These are phyloP conservation scores for Grantiella picta DNA, from an alignment of 2,113 vertebrate species.

Conservation along the genomic window DNA sequence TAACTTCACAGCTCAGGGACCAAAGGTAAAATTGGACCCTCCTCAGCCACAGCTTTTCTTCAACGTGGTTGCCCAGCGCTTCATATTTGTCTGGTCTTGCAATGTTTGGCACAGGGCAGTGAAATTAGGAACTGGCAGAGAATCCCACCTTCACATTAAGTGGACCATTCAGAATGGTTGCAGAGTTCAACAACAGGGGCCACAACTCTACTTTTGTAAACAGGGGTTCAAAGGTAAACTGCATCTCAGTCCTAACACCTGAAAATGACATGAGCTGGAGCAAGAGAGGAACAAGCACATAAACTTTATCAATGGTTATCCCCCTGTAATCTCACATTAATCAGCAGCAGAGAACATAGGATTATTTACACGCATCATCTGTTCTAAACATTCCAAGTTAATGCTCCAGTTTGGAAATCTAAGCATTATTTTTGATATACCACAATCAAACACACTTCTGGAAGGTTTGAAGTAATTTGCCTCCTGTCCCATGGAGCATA, in stretches of 20 bases:
- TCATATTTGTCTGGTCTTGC: background rate
- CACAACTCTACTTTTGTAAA: background rate
- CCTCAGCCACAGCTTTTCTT: background rate
- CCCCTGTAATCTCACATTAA: background rate
- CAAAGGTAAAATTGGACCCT: background rate
- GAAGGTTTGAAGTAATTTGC: background rate
- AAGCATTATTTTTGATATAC: background rate
- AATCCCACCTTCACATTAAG: background rate
- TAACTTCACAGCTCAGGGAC: background rate
- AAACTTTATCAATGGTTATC: background rate
- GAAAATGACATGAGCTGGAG: background rate
- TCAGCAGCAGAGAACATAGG: background rate
- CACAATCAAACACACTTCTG: background rate
- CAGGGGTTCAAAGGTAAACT: background rate
- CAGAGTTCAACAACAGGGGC: background rate
- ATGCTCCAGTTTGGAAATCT: background rate
- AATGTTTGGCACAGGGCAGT: background rate
- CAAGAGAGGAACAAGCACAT: background rate
- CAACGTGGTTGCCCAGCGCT: accelerated
- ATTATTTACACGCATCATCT: background rate
- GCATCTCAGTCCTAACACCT: background rate
- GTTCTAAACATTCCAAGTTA: background rate
- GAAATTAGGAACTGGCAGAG: background rate
- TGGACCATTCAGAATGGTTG: background rate
- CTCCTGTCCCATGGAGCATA: background rate